Conservation (phyloP, 1,140 invertebrate genomes). For the Drosophila obscura region DNA sequence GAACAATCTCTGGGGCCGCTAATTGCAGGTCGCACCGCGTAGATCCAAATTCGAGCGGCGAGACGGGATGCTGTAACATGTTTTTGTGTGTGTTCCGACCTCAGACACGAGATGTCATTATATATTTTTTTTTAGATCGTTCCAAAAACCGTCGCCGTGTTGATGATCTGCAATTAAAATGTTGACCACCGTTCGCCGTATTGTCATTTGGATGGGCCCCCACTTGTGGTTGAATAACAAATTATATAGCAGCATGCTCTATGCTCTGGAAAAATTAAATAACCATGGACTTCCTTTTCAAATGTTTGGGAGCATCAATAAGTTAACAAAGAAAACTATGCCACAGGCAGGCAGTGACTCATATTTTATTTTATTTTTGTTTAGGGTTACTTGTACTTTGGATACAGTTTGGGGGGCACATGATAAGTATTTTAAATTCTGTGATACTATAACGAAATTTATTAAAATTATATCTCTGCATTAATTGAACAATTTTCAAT, state of each 20-base stretch:
- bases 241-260: not conserved
- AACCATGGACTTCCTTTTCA: slow-evolving; percentile 3
- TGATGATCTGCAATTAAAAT: slow-evolving; percentile 44
- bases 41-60: slow-evolving; percentile 2
- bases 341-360: too few species aligned
- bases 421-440: too few species aligned
- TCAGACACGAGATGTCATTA: slow-evolving; percentile 60
- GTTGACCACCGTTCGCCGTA: slow-evolving; percentile 1
- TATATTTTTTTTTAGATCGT: not conserved
- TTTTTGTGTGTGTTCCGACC: slow-evolving; percentile 15
- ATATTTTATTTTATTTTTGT: too few species aligned
- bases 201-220: slow-evolving; percentile 16
- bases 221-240: slow-evolving; percentile 32
- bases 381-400: too few species aligned
- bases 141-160: slow-evolving; percentile 4
- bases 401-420: too few species aligned
- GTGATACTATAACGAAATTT: too few species aligned
- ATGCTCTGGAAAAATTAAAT: not conserved
- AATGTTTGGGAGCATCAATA: not conserved
- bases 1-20: slow-evolving; percentile 25
- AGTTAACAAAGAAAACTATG: not conserved
- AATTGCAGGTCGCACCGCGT: slow-evolving; percentile 53
- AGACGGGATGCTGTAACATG: slow-evolving; percentile 41
- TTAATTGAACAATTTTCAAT: too few species aligned
- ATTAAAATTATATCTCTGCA: too few species aligned